Conservation (phyloP, 2,888 invertebrate genomes). For the Napeogenes sylphis region DNA sequence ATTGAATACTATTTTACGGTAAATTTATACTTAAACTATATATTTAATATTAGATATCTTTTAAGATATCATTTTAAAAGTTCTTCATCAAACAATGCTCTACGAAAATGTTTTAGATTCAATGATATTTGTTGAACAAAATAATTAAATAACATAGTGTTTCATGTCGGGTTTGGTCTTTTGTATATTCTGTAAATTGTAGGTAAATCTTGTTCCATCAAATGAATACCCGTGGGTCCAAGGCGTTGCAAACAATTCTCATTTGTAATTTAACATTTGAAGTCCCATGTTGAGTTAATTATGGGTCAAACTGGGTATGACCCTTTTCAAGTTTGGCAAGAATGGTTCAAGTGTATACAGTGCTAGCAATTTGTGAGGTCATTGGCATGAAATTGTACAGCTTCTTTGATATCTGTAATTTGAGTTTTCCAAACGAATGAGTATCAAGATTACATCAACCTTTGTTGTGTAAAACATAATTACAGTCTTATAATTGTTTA, state of each 20-base stretch:
- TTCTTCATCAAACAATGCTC: background rate
- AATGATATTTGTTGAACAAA: background rate
- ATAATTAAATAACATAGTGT: background rate
- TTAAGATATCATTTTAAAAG: background rate
- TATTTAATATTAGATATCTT: background rate
- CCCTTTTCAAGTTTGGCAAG: constrained; percentile 55
- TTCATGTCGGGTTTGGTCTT: background rate
- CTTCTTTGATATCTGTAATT: constrained; percentile 24
- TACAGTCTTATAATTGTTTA: background rate
- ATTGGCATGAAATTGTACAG: constrained; percentile 31
- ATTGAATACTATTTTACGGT: too few relatives aligned
- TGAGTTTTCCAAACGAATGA: constrained; percentile 15
- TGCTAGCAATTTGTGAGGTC: constrained; percentile 44
- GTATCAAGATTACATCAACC: constrained; percentile 1
- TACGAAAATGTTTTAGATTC: too few relatives aligned
- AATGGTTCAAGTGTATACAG: constrained; percentile 41
- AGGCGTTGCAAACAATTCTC: constrained; percentile 21
- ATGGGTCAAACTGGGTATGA: constrained; percentile 59
- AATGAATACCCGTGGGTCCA: constrained; percentile 16
- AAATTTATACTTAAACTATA: background rate
- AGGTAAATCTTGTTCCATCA: constrained; percentile 4
- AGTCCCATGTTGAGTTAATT: constrained; percentile 65
- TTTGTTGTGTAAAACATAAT: constrained; percentile 5
- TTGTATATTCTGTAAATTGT: constrained; percentile 1
- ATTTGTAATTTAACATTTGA: constrained; percentile 47